phyloP scores from a whole-genome alignment of 35 echinoderm and acorn worm species.

The Chiridota heheva region DNA sequence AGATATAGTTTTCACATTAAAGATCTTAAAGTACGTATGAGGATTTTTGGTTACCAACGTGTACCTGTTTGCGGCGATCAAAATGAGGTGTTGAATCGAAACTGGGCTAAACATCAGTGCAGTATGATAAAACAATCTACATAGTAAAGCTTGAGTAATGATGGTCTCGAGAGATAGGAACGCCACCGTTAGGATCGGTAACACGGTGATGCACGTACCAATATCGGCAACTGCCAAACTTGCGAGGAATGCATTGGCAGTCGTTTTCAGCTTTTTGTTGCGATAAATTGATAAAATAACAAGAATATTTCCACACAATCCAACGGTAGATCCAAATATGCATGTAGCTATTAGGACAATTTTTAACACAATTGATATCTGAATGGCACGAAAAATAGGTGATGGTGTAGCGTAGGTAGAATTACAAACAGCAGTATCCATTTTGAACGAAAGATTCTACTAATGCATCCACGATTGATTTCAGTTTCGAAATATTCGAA shows the following conservation, averaged over 20 bases:
- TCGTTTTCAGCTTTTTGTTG: slow-evolving; percentile 1
- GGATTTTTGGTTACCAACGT: slow-evolving; percentile 6
- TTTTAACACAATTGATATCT: no score
- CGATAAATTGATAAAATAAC: slow-evolving; percentile 18
- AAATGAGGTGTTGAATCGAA: slow-evolving; percentile 33
- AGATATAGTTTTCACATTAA: slow-evolving; percentile 7
- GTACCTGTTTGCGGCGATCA: slow-evolving; percentile 28
- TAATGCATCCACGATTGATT: no score
- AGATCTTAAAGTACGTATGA: not conserved
- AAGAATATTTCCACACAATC: slow-evolving; percentile 39
- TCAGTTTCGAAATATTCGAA: no score
- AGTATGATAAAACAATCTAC: slow-evolving; percentile 14
- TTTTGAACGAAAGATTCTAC: no score
- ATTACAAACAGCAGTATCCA: no score
- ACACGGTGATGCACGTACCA: not conserved
- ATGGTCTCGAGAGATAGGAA: not conserved
- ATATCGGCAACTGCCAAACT: slow-evolving; percentile 39
- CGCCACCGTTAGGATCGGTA: not conserved
- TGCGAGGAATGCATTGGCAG: slow-evolving; percentile 30
- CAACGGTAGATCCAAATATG: no score
- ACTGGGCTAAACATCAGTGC: slow-evolving; percentile 24
- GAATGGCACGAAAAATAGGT: no score
- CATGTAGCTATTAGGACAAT: no score
- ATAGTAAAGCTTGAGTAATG: not conserved
- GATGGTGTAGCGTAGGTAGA: no score